Evolutionary conservation across 2,888 invertebrate genomes (phyloP).

Genomic region (Cerceris rybyensis): DNA sequence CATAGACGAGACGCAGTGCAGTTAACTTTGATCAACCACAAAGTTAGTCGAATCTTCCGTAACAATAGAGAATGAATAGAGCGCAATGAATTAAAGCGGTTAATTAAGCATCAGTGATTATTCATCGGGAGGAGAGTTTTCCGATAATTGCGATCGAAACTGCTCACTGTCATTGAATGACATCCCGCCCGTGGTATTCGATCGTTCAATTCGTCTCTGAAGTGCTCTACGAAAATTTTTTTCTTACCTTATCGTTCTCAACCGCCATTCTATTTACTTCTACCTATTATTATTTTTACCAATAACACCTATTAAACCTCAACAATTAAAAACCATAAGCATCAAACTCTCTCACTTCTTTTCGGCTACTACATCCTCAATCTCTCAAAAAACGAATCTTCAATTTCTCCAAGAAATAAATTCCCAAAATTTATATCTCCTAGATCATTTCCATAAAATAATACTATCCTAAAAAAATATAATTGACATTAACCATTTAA

Average conservation of each 20-base stretch:
- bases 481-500: too few species aligned
- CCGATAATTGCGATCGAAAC: slow-evolving; percentile 54
- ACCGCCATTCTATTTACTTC: background rate
- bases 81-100: slow-evolving; percentile 51
- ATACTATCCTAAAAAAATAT: too few species aligned
- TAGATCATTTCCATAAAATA: too few species aligned
- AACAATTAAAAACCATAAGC: too few species aligned
- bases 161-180: slow-evolving; percentile 8
- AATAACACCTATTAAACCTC: too few species aligned
- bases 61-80: background rate
- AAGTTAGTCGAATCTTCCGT: slow-evolving; percentile 2
- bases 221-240: slow-evolving; percentile 1
- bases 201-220: slow-evolving; percentile 9
- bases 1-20: background rate
- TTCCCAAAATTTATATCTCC: too few species aligned
- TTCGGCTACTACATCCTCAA: too few species aligned
- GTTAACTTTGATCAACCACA: background rate
- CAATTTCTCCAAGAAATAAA: too few species aligned
- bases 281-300: background rate
- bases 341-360: too few species aligned
- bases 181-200: slow-evolving; percentile 3
- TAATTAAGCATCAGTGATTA: slow-evolving; percentile 61
- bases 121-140: slow-evolving; percentile 53
- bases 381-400: too few species aligned
- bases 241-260: background rate